Base-by-base conservation (phyloP, 64 coral and sea anemone genomes). In the Pachyseris speciosa region DNA sequence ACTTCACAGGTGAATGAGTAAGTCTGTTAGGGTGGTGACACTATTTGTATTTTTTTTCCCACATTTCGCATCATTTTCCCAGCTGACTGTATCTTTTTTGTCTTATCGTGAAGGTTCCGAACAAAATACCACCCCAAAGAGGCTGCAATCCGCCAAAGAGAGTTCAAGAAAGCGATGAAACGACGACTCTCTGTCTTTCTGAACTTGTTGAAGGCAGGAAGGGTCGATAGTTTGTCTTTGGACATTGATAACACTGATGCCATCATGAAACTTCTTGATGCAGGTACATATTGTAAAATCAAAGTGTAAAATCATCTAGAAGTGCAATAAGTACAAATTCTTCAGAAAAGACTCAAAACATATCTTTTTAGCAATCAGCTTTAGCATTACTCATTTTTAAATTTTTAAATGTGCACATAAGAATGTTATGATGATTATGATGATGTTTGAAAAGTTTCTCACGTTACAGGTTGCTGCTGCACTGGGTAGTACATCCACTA, bases 221-320 rank as follows among this genome's bases (percentile, higher is more conserved):
- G 90, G 61, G 67, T 80, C 22, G 94, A 99, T 9, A 86, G 29
- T 28, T 10, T 95, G 51, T 84, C 86, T 19, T 64, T 99, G 29
- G 94, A 95, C 38, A 57, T 89, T 19, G 97, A 99, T 45, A 91
- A 99, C 66, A 61, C 85, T 36, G 94, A 99, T 72, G 90, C 76
- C n/a, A 95, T 99, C 40, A 84, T 95, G 58, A 99, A 99, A 57
- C 72, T 99, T 37, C 83, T 99, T 32, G 97, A 99, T 95, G 89
- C 97, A 74, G 97, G 97, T 98, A 91, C 4, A 67, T 60, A n/a
- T 2, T 27, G 15, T 72, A 48, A 19, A 29, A 19, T 49, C 43
- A 13, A 34, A 37, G 12, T 26, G 32, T 2, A 7, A 86, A 47
- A 17, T 11, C 0, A 0, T 45, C n/a, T 4, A 45, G 43, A 11